These are phyloP conservation scores for Chydorus sphaericus DNA, from an alignment of 2,888 invertebrate genomes.

Conservation along the genomic window DNA sequence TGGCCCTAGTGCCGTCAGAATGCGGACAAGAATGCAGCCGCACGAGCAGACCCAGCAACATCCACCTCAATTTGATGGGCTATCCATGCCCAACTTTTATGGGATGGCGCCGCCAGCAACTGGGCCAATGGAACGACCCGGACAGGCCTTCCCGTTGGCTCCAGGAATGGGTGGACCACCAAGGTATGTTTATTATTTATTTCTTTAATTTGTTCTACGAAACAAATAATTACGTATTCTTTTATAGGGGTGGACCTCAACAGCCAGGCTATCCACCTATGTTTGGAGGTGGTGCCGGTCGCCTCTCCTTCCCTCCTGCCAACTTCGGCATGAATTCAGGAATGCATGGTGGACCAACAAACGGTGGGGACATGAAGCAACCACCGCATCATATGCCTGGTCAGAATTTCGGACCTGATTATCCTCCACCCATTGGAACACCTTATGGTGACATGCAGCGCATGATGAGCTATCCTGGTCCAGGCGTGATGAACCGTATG, in stretches of 20 bases:
- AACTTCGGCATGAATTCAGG: neutral
- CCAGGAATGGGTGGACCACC: constrained; percentile 11
- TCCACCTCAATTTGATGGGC: constrained; percentile 27
- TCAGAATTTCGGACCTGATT: constrained; percentile 25
- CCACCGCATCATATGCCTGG: constrained; percentile 27
- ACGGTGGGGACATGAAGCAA: neutral
- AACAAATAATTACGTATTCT: too few relatives aligned
- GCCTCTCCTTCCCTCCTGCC: constrained; percentile 10
- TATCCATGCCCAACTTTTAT: constrained; percentile 22
- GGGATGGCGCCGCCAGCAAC: neutral
- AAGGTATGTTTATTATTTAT: too few relatives aligned
- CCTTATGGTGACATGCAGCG: constrained; percentile 12
- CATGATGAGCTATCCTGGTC: constrained; percentile 9
- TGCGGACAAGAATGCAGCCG: neutral
- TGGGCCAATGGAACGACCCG: neutral
- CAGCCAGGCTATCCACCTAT: neutral
- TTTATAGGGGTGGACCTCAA: neutral
- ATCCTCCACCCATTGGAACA: constrained; percentile 17
- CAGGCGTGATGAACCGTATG: constrained; percentile 22
- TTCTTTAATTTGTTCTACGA: too few relatives aligned
- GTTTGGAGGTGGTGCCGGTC: neutral
- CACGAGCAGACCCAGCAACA: constrained; percentile 20
- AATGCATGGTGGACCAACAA: neutral
- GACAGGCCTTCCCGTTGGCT: neutral
- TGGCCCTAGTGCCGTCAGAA: constrained; percentile 11